These are phyloP conservation scores for Solenodon paradoxus DNA, from an alignment of 2,113 vertebrate genomes.

Conservation along the genomic window DNA sequence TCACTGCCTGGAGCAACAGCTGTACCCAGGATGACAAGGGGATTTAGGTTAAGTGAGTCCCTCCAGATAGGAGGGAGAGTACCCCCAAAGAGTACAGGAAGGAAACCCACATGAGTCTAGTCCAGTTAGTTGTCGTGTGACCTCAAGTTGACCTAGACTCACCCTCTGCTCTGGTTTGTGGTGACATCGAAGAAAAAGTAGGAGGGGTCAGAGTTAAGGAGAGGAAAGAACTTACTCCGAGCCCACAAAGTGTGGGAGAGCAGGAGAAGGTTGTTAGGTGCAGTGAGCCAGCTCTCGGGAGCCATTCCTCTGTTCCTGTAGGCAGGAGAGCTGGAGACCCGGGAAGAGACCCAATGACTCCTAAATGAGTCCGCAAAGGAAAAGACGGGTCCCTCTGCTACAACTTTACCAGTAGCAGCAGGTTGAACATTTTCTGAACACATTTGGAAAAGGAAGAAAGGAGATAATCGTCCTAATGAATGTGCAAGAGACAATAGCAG, in stretches of 20 bases:
- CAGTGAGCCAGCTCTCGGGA: neutral
- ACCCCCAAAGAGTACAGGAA: neutral
- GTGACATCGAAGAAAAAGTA: neutral
- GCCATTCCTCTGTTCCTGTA: neutral
- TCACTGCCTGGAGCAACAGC: constrained; percentile 67
- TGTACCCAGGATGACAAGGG: constrained; percentile 15
- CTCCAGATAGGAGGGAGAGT: neutral
- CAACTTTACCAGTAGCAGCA: neutral
- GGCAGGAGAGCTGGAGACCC: neutral
- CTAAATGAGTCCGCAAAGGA: neutral
- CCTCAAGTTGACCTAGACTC: neutral
- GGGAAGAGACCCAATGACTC: neutral
- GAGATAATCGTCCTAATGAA: constrained; percentile 75
- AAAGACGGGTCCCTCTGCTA: neutral
- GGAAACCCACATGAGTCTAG: neutral
- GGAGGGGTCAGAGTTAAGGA: neutral
- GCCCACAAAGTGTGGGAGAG: neutral
- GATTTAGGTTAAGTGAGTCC: constrained; percentile 27
- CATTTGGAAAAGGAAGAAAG: constrained; percentile 56
- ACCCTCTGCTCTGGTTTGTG: neutral
- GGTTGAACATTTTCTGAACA: constrained; percentile 59
- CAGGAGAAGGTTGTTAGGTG: neutral
- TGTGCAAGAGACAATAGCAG: constrained; percentile 68
- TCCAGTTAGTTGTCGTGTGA: neutral
- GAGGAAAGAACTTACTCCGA: neutral